Evolutionary conservation across 2,888 invertebrate species (phyloP).

Genomic region (Tryphoninae sp.): DNA sequence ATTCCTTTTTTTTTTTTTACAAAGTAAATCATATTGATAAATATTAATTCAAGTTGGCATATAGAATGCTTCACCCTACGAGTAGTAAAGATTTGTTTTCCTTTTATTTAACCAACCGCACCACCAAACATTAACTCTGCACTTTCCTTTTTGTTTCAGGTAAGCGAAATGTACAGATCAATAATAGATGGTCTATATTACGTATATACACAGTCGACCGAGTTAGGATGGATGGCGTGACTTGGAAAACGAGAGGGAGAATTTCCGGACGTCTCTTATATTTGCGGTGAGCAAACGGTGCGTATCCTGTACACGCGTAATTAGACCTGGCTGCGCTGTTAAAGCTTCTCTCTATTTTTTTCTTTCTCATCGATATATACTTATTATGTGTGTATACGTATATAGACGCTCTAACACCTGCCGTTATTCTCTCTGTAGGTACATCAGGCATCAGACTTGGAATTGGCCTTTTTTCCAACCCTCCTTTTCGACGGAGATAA

Average conservation of each 20-base stretch:
- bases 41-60: not conserved
- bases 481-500: conserved; percentile 47
- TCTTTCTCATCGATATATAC: not conserved
- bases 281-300: conserved; percentile 77
- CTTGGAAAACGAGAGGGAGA: conserved; percentile 6
- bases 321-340: conserved; percentile 70
- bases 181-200: conserved; percentile 48
- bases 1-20: not conserved
- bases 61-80: conserved; percentile 22
- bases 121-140: conserved; percentile 64
- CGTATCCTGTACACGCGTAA: conserved; percentile 75
- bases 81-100: conserved; percentile 56
- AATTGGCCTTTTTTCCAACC: conserved; percentile 46
- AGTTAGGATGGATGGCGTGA: conserved; percentile 3
- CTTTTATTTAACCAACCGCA: conserved; percentile 50
- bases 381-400: conserved; percentile 20
- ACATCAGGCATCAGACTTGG: conserved; percentile 41
- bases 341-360: conserved; percentile 64
- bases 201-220: conserved; percentile 12
- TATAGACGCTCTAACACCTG: conserved; percentile 37
- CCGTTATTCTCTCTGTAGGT: not conserved
- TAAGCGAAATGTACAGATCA: conserved; percentile 70
- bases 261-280: conserved; percentile 64
- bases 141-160: conserved; percentile 76
- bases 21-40: too few relatives aligned